Evolutionary conservation across 2,888 invertebrate species (phyloP), one percentile per base, ranked within the genome.

Genomic region (Bedellia somnulentella): DNA sequence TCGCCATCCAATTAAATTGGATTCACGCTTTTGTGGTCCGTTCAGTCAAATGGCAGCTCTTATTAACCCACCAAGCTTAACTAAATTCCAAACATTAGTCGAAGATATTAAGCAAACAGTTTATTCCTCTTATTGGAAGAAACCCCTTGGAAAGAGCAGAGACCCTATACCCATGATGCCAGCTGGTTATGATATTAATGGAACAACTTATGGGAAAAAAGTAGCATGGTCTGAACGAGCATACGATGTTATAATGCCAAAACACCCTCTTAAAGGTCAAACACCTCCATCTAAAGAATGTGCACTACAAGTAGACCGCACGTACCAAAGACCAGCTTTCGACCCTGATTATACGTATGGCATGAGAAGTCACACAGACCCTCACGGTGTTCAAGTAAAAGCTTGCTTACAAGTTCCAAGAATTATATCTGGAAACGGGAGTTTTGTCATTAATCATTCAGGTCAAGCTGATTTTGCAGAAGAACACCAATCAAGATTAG

Each of bases 271-370:
- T 13, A 49, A 54, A 10, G 64, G 63, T 36, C 58, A 56, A 31
- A 62, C 60, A 3, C 60, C 56, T 2, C 32, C 15, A 9, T 41
- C 42, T 2, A 57, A 59, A 35, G 30, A 40, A 18, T 37, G 54
- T 6, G 59, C 60, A 2, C 46, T 46, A 4, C 70, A 67, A 44
- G 28, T 37, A 11, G 35, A 47, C 3, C 53, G 62, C 5, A 53
- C 56, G 18, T 73, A 64, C 38, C 70, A 68, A 37, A 24, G 38
- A 21, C 76, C 78, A 5, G 45, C 77, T 10, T 81, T 47, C 41
- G 46, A 63, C 27, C 47, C 61, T 3, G 48, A 75, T 25, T 43
- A 63, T 27, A 62, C 68, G 2, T 81, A 52, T 41, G 81, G 81
- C 0, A 42, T 57, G 35, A 57, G 56, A 40, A 61, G 61, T 2